Percentiles rank a stretch among this genome's conserved stretches.
These are phyloP conservation scores for Polydrusus tereticollis DNA, from an alignment of 2,888 invertebrate species.

Conservation along the genomic window DNA sequence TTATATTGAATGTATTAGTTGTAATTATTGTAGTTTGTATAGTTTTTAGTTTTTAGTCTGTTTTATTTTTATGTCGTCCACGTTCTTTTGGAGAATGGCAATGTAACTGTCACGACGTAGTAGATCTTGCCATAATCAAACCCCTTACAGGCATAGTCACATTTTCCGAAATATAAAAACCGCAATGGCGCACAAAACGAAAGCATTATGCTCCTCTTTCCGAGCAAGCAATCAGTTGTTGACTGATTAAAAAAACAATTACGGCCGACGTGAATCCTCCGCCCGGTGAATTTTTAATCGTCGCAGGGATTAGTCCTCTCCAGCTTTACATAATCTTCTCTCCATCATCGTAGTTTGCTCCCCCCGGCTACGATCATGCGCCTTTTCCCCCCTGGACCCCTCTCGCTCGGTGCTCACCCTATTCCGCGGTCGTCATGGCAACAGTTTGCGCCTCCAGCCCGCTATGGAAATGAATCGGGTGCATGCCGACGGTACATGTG, in stretches of 20 bases:
- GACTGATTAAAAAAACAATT: conserved; percentile 53
- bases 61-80: no score
- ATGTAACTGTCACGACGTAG: background rate
- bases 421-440: conserved; percentile 34
- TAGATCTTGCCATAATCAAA: conserved; percentile 31
- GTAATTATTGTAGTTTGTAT: no score
- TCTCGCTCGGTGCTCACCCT: conserved; percentile 12
- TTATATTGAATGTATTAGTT: no score
- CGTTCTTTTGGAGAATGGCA: no score
- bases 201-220: conserved; percentile 22
- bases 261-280: conserved; percentile 45
- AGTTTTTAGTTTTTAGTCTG: background rate
- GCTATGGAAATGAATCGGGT: conserved; percentile 49
- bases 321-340: conserved; percentile 49
- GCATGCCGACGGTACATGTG: conserved; percentile 37
- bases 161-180: conserved; percentile 15
- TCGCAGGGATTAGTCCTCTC: conserved; percentile 54
- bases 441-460: conserved; percentile 43
- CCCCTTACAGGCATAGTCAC: conserved; percentile 15
- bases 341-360: conserved; percentile 41
- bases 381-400: conserved; percentile 32
- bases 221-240: conserved; percentile 48
- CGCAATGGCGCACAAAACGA: conserved; percentile 15
- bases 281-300: conserved; percentile 56
- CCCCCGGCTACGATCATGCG: conserved; percentile 47